Evolutionary conservation across 2,888 invertebrate genomes (phyloP), one percentile per base, ranked within the genome.

Genomic region (Tachina grossa): DNA sequence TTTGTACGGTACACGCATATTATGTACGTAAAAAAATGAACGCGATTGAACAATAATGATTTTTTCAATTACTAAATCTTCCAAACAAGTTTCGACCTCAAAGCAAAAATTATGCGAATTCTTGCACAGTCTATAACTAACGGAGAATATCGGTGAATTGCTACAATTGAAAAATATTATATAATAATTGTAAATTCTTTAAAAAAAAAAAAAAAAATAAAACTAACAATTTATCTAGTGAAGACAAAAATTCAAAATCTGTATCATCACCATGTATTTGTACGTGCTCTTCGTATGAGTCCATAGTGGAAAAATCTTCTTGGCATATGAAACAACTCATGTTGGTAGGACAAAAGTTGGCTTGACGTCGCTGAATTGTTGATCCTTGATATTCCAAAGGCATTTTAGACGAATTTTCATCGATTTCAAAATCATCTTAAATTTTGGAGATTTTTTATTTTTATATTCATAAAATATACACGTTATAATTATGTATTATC

Each of bases 251-350:
- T 74, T 90, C 87, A 81, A 91, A 92, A 79, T 92, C 90, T 0
- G 90, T 89, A 59, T 91, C 91, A 53, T 90, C 90, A n/a, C 90
- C 89, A 87, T 92, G 92, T n/a, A 84, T 87, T 63, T 89, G 88
- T 22, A 92, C 88, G 76, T 92, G 92, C 4, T 91, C 89, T 72
- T 91, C 91, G 47, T 89, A 92, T 45, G 87, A 83, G 9, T 88
- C 88, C 74, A 90, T 90, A 14, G 72, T 87, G 19, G 74, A 61
- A 47, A 92, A 92, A 86, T 92, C 91, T 41, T 81, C 63, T 79
- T 92, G 90, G 45, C 92, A 92, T 61, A 92, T 90, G 49, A 87
- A 90, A 83, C 92, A 92, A 2, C 91, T 90, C 85, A 90, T 84
- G 45, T 86, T 90, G 39, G 86, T 89, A 3, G 90, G 84, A 39